A percentile compares a stretch with the other conserved stretches of the same genome.
phyloP scores from a whole-genome alignment of 2,888 invertebrate genomes.

The Drosophila mimica region DNA sequence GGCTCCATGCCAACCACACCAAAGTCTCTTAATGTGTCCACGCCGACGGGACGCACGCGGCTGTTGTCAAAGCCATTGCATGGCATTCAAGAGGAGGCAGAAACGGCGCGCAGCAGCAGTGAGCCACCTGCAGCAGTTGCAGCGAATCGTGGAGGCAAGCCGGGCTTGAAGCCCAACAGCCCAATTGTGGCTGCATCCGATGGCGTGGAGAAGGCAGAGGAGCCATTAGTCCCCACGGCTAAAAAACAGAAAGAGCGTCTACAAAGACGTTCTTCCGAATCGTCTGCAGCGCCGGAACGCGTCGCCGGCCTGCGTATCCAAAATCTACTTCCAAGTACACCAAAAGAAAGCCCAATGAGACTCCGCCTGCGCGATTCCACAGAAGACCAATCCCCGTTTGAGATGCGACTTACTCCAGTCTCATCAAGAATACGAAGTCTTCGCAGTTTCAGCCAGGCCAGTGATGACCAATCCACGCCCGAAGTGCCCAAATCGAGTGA shows the following conservation, averaged over 20 bases:
- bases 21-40: conserved; percentile 22
- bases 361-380: conserved; percentile 3
- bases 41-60: conserved; percentile 20
- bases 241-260: not conserved
- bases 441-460: conserved; percentile 8
- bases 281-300: not conserved
- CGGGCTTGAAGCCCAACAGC: not conserved
- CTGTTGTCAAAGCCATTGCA: conserved; percentile 10
- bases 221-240: not conserved
- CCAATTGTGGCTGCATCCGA: not conserved
- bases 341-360: not conserved
- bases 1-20: conserved; percentile 38
- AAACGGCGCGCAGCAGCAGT: conserved; percentile 10
- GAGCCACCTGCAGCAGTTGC: not conserved
- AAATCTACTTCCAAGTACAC: not conserved
- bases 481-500: not conserved
- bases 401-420: not conserved
- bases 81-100: conserved; percentile 23
- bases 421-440: not conserved
- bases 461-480: not conserved
- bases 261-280: not conserved
- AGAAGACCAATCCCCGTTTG: too few species aligned
- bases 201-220: not conserved
- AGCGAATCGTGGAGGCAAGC: not conserved
- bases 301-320: not conserved